A percentile compares a stretch with the other conserved stretches of the same genome.
These are phyloP conservation scores for Pterocles orientalis DNA, from an alignment of 2,113 vertebrate species.

Conservation along the genomic window DNA sequence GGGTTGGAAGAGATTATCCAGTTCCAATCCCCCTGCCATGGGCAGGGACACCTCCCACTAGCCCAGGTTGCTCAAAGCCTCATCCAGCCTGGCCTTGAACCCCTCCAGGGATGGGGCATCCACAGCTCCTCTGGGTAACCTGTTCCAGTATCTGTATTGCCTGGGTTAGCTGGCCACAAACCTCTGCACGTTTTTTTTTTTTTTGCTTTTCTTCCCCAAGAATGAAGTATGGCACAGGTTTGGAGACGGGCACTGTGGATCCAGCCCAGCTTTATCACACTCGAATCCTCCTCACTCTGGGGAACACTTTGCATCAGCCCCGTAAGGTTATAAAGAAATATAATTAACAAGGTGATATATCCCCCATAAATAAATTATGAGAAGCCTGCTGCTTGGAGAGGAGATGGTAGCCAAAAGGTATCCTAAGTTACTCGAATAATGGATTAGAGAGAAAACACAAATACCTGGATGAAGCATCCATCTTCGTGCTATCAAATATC, in stretches of 20 bases:
- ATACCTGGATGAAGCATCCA: not conserved
- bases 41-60: no score
- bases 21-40: no score
- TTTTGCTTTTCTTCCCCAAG: not conserved
- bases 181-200: not conserved
- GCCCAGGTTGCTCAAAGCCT: no score
- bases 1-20: no score
- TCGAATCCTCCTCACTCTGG: not conserved
- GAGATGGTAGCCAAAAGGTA: not conserved
- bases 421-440: not conserved
- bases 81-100: no score
- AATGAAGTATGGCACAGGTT: not conserved
- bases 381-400: not conserved
- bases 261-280: not conserved
- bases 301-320: not conserved
- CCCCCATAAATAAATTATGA: constrained; percentile 35
- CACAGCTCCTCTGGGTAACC: no score
- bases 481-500: not conserved
- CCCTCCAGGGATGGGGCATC: no score
- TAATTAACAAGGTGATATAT: constrained; percentile 28
- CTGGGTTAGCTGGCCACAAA: not conserved
- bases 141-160: not conserved
- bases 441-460: not conserved
- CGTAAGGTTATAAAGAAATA: not conserved
- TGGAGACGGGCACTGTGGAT: accelerated